Evolutionary conservation across 2,888 invertebrate genomes (phyloP), one percentile per base, ranked within the genome.

Genomic region (Mesopsocus fuscifrons): DNA sequence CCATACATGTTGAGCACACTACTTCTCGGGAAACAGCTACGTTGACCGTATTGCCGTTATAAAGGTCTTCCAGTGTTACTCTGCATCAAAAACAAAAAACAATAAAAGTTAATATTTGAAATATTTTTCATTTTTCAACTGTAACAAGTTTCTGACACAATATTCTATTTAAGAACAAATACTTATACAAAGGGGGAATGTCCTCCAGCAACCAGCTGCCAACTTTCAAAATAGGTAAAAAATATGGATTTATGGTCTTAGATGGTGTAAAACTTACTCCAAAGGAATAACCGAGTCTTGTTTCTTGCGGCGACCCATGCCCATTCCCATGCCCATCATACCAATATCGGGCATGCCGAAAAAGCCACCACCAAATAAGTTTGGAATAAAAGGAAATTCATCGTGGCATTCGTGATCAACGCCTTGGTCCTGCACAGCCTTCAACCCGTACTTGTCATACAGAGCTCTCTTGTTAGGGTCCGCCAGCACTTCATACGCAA

Each of bases 401-500:
- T 78, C 78, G 2, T 67, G 21, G 32, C 57, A 57, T 9, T 44
- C 47, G 21, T 63, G 63, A 3, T 66, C 67, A 44, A 57, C 63
- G 11, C 65, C 71, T 41, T 83, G 83, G 57, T 85, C 85, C 63
- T 88, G 87, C 52, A 92, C 63, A 1, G 87, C 92, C 57, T 85
- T 83, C 50, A 92, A 59, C 3, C 92, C 94, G 64, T 74, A 76
- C 54, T 75, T 74, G 60, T 94, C 91, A 59, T 94, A 94, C 32
- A 77, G 66, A 54, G 79, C 74, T 44, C 83, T 69, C 61, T 91
- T 91, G 53, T 84, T 82, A 3, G 83, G 71, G 65, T 91, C 85
- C 9, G 89, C 88, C 42, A 94, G 67, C 38, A 91, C 77, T 66
- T 94, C 92, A 60, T 92, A 89, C 1, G 92, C 92, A 64, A 83